Conservation (phyloP, 1,140 invertebrate species). For the Pogonus chalceus region DNA sequence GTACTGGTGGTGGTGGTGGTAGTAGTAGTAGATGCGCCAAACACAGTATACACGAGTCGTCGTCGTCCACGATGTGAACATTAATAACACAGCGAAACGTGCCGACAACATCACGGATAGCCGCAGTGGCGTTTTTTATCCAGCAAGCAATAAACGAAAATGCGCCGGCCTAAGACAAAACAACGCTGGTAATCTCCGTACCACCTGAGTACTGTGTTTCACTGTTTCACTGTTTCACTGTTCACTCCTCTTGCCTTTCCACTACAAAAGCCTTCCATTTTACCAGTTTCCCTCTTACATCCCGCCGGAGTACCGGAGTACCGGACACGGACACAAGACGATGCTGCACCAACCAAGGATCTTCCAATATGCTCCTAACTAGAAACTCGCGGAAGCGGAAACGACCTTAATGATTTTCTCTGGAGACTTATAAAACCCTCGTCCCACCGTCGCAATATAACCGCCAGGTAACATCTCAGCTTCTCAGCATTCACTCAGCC, state of each 20-base stretch:
- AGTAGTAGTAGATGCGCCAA: not conserved
- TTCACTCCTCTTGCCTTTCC: not conserved
- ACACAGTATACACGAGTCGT: too few relatives aligned
- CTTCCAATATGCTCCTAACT: slow-evolving; percentile 22
- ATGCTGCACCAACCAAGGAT: slow-evolving; percentile 3
- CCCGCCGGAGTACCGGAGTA: not conserved
- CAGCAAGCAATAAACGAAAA: not conserved
- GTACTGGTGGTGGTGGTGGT: not conserved
- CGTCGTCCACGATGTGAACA: not conserved
- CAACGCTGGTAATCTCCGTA: not conserved
- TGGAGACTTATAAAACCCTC: slow-evolving; percentile 5
- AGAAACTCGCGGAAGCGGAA: slow-evolving; percentile 22
- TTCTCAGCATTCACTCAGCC: too few relatives aligned
- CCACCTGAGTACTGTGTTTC: not conserved
- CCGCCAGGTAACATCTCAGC: too few relatives aligned
- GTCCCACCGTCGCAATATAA: not conserved
- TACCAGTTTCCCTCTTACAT: not conserved
- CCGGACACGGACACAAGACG: not conserved
- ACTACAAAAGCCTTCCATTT: not conserved
- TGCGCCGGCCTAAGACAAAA: not conserved
- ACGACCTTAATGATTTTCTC: slow-evolving; percentile 23
- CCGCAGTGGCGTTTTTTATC: not conserved
- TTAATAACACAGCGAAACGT: not conserved
- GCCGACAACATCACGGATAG: not conserved
- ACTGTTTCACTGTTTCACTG: not conserved